Evolutionary conservation across 1,140 invertebrate species (phyloP).

Genomic region (Macrocentrus cingulum): DNA sequence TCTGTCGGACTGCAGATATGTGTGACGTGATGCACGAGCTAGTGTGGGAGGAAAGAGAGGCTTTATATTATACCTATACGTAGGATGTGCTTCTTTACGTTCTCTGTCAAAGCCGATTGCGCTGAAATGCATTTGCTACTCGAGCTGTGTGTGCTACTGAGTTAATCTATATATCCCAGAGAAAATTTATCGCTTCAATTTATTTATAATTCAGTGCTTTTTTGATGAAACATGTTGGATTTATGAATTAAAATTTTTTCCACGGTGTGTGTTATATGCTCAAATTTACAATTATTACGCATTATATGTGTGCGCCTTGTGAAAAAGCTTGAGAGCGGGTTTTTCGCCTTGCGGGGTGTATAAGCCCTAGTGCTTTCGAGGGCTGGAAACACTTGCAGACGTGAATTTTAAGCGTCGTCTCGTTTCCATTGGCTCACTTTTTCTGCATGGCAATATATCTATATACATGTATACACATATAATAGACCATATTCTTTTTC

Average conservation of each 20-base stretch:
- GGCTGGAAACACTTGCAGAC: slow-evolving; percentile 32
- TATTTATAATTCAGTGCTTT: too few species aligned
- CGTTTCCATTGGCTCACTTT: not conserved
- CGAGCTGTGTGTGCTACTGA: too few species aligned
- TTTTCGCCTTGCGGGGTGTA: slow-evolving; percentile 3
- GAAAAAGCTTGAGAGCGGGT: too few species aligned
- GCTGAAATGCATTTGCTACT: slow-evolving; percentile 22
- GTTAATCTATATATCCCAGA: too few species aligned
- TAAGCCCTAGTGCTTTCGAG: not conserved
- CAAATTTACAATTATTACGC: too few species aligned
- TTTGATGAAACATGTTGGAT: too few species aligned
- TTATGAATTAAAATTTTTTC: too few species aligned
- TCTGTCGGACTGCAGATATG: not conserved
- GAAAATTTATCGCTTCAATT: too few species aligned
- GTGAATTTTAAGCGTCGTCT: slow-evolving; percentile 30
- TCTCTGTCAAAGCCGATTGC: slow-evolving; percentile 40
- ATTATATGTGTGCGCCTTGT: too few species aligned
- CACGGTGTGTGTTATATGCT: too few species aligned
- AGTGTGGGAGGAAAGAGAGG: slow-evolving; percentile 18
- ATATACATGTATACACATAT: slow-evolving; percentile 2
- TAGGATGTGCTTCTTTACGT: slow-evolving; percentile 40
- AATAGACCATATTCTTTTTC: slow-evolving; percentile 6
- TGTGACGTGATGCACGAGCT: not conserved
- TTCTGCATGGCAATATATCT: too few species aligned
- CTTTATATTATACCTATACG: too few species aligned